Conservation (phyloP, 2,113 vertebrate genomes). For the Ceyx margarethae region DNA sequence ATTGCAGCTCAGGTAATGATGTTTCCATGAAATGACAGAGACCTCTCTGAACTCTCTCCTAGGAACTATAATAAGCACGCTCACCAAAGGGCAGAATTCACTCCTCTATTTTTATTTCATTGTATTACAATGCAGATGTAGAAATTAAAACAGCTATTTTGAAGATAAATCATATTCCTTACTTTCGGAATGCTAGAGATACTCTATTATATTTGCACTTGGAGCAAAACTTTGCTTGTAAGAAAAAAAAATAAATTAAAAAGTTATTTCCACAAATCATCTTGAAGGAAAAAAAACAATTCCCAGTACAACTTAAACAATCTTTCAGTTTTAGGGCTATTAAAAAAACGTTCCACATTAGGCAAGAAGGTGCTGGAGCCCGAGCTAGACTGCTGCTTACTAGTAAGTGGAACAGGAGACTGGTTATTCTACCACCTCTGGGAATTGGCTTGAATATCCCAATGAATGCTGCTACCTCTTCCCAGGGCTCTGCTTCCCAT, state of each 20-base stretch:
- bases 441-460: neutral
- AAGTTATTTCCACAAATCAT: neutral
- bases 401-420: neutral
- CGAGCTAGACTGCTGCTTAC: neutral
- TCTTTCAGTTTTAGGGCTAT: neutral
- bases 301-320: neutral
- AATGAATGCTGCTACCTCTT: neutral
- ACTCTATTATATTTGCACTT: neutral
- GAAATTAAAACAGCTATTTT: neutral
- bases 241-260: neutral
- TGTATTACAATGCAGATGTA: neutral
- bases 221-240: neutral
- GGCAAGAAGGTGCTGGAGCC: neutral
- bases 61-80: neutral
- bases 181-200: neutral
- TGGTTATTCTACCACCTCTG: neutral
- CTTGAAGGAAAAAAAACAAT: neutral
- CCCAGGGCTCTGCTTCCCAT: neutral
- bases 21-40: neutral
- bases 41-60: neutral
- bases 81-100: neutral
- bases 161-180: neutral
- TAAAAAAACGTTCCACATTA: neutral
- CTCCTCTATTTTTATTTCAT: neutral
- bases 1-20: neutral